Evolutionary conservation across 2,888 invertebrate species (phyloP).

Genomic region (Zootermopsis nevadensis): DNA sequence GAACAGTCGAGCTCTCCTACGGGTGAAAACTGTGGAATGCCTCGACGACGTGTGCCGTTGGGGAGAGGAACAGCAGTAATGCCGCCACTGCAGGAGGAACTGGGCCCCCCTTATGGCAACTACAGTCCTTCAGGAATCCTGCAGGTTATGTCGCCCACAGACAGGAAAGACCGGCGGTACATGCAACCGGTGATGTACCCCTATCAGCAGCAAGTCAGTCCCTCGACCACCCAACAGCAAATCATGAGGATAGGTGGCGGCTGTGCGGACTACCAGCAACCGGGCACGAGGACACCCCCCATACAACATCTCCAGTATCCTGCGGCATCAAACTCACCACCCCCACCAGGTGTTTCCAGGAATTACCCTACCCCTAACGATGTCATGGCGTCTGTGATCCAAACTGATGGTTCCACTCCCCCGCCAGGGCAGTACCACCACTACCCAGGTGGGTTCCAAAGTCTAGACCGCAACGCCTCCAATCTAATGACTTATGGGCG

Average conservation of each 20-base stretch:
- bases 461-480: conserved; percentile 47
- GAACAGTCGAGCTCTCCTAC: background rate
- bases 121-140: conserved; percentile 16
- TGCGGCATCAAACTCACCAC: conserved; percentile 41
- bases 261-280: conserved; percentile 32
- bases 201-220: conserved; percentile 48
- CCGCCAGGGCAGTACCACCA: conserved; percentile 29
- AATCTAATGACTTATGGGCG: conserved; percentile 35
- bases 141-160: conserved; percentile 19
- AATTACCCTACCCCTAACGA: conserved; percentile 32
- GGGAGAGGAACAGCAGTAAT: background rate
- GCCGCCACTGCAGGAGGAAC: background rate
- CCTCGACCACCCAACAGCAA: conserved; percentile 37
- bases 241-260: conserved; percentile 51
- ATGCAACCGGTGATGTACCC: conserved; percentile 50
- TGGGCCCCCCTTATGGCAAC: background rate
- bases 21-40: background rate
- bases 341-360: conserved; percentile 35
- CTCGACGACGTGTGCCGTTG: conserved; percentile 5
- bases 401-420: conserved; percentile 10
- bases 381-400: background rate
- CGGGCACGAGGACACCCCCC: conserved; percentile 20
- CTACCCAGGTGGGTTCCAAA: conserved; percentile 43
- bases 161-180: conserved; percentile 1
- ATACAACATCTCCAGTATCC: conserved; percentile 44